Conservation (phyloP, 2,888 invertebrate genomes). For the Xestia c-nigrum region DNA sequence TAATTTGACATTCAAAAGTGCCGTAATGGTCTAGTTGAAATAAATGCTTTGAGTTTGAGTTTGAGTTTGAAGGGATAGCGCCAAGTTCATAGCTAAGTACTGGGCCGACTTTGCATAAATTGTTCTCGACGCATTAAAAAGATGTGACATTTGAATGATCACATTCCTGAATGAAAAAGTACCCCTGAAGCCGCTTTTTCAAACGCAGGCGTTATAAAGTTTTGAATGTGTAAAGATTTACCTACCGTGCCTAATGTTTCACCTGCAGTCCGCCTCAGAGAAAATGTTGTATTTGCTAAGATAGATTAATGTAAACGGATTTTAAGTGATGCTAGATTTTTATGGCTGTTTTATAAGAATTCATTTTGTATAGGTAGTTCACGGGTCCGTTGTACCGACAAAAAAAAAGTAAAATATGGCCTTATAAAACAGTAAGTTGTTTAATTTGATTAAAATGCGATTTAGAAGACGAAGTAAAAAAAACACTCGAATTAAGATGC, state of each 20-base stretch:
- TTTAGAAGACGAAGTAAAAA: too few relatives aligned
- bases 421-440: conserved; percentile 1
- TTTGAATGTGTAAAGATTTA: conserved; percentile 8
- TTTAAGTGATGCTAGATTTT: conserved; percentile 8
- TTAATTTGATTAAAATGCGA: neutral
- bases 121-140: neutral
- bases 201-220: conserved; percentile 22
- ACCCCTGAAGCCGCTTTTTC: neutral
- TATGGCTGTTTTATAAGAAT: conserved; percentile 15
- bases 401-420: neutral
- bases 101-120: neutral
- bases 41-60: too few relatives aligned
- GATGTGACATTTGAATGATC: conserved; percentile 15
- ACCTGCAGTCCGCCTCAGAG: conserved; percentile 22
- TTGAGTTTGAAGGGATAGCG: too few relatives aligned
- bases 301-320: conserved; percentile 17
- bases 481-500: neutral
- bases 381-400: neutral
- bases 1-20: too few relatives aligned
- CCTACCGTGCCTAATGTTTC: conserved; percentile 39
- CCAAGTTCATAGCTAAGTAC: neutral
- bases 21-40: too few relatives aligned
- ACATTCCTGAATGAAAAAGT: neutral
- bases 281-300: conserved; percentile 37
- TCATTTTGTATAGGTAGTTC: neutral